phyloP scores from a whole-genome alignment of 2,888 invertebrate genomes.

The Vannuccia rotundouncinata region DNA sequence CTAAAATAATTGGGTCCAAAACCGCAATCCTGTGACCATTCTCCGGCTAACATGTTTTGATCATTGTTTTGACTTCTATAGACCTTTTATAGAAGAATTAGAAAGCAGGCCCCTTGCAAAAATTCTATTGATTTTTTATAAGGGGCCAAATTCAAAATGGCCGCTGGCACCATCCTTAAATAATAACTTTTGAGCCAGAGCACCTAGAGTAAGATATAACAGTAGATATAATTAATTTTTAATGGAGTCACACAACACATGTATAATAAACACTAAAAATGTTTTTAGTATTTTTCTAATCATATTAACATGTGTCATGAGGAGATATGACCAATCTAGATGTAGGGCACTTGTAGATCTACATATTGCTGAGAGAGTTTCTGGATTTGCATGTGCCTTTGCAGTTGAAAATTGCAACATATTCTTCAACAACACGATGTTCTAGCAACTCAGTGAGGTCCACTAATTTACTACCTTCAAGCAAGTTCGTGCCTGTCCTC shows the following conservation, averaged over 20 bases:
- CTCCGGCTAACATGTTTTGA: too few species aligned
- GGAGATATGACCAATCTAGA: not conserved
- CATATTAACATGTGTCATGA: not conserved
- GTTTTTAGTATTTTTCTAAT: not conserved
- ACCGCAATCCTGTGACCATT: too few species aligned
- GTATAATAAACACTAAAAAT: slow-evolving; percentile 9
- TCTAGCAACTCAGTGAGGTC: slow-evolving; percentile 15
- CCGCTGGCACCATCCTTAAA: too few species aligned
- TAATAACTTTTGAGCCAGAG: too few species aligned
- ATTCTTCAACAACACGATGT: slow-evolving; percentile 37
- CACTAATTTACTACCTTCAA: slow-evolving; percentile 32
- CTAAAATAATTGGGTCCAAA: not conserved
- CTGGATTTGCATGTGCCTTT: slow-evolving; percentile 10
- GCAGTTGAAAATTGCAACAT: slow-evolving; percentile 27
- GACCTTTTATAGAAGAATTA: not conserved
- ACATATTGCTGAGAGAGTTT: not conserved
- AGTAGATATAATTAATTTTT: not conserved
- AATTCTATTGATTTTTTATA: not conserved
- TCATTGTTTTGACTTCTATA: too few species aligned
- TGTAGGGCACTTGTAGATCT: not conserved
- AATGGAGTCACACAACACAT: not conserved
- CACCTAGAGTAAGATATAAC: not conserved
- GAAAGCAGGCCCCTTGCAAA: not conserved
- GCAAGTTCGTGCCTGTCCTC: slow-evolving; percentile 24
- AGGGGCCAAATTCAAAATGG: not conserved